Conservation (phyloP, 2,888 invertebrate genomes). For the Choristoneura rosaceana region DNA sequence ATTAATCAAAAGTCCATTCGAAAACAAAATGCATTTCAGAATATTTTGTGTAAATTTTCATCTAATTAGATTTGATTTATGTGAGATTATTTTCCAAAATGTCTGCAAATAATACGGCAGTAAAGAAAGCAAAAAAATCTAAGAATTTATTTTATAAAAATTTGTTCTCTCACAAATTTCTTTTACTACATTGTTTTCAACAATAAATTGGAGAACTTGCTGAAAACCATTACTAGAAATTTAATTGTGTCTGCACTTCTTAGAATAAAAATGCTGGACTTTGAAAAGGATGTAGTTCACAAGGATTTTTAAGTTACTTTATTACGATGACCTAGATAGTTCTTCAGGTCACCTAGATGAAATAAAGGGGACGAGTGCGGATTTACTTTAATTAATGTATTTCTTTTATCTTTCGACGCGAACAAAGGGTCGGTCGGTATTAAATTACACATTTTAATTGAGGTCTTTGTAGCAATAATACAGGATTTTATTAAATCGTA, state of each 20-base stretch:
- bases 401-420: background rate
- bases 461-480: too few species aligned
- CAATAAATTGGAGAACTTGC: background rate
- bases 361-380: background rate
- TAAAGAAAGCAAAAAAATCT: too few species aligned
- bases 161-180: too few species aligned
- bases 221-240: background rate
- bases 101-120: too few species aligned
- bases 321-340: slow-evolving; percentile 30
- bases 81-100: too few species aligned
- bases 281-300: slow-evolving; percentile 11
- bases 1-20: too few species aligned
- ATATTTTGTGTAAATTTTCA: too few species aligned
- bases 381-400: background rate
- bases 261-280: background rate
- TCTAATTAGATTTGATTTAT: too few species aligned
- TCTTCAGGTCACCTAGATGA: slow-evolving; percentile 28
- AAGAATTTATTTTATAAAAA: too few species aligned
- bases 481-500: too few species aligned
- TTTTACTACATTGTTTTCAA: too few species aligned
- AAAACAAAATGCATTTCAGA: too few species aligned
- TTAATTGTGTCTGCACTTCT: background rate
- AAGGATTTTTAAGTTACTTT: slow-evolving; percentile 35
- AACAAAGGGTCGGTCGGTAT: background rate
- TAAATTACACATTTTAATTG: background rate